Evolutionary conservation across 2,113 vertebrate genomes (phyloP).

Genomic region (Peucedramus taeniatus): DNA sequence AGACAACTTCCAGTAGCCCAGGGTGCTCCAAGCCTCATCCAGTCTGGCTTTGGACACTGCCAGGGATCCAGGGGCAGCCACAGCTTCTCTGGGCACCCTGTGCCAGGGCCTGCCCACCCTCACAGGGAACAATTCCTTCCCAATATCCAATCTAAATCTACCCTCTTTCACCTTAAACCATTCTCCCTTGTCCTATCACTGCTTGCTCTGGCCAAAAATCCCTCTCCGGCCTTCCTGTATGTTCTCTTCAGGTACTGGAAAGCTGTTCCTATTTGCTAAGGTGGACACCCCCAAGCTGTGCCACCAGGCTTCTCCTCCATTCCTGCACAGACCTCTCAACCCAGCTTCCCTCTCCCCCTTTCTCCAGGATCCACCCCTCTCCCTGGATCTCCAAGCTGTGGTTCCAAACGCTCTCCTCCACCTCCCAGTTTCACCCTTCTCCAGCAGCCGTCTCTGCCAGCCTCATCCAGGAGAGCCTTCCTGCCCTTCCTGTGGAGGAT

Average conservation of each 20-base stretch:
- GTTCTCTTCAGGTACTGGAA: neutral
- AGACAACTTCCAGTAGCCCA: neutral
- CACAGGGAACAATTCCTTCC: neutral
- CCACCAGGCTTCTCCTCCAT: neutral
- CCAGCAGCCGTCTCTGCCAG: neutral
- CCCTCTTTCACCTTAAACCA: neutral
- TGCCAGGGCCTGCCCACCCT: neutral
- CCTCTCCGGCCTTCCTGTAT: neutral
- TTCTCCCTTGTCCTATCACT: neutral
- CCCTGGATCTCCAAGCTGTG: neutral
- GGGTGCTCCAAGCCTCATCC: accelerated
- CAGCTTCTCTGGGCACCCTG: neutral
- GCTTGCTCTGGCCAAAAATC: neutral
- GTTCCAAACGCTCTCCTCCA: accelerated
- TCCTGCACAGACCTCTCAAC: neutral
- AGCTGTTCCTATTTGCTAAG: neutral
- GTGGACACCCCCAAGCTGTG: neutral
- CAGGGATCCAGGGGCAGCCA: neutral
- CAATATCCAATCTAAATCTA: neutral
- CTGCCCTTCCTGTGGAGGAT: neutral
- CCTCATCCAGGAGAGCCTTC: neutral
- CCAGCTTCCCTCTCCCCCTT: neutral
- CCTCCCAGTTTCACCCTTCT: neutral
- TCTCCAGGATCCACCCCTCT: neutral
- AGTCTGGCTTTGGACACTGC: accelerated